Conservation (phyloP, 37 sponge, comb jelly and placozoan genomes). For the Beroe forskalii region DNA sequence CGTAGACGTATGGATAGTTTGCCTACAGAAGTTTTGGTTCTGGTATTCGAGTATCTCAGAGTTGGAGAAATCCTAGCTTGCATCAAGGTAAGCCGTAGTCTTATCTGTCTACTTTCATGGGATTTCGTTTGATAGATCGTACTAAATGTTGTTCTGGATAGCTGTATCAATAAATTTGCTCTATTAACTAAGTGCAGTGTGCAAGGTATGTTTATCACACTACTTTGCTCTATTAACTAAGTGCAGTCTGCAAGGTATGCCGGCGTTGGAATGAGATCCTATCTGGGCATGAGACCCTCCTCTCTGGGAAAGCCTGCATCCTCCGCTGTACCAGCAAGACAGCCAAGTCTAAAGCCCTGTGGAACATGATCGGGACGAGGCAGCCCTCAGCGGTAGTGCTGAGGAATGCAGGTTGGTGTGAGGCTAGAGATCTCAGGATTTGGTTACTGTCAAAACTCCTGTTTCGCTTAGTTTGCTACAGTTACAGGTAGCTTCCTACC, state of each 20-base stretch:
- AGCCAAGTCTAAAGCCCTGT: conserved; percentile 9
- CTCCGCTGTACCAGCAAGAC: conserved; percentile 37
- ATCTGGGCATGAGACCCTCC: conserved; percentile 38
- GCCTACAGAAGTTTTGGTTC: conserved; percentile 11
- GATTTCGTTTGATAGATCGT: no score
- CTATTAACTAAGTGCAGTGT: neutral
- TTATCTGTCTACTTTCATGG: no score
- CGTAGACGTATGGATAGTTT: conserved; percentile 24
- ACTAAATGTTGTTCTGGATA: no score
- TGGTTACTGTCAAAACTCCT: no score
- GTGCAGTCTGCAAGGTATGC: conserved; percentile 12
- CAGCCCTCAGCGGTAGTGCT: conserved; percentile 9
- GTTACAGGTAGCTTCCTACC: no score
- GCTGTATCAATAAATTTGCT: neutral
- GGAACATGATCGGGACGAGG: conserved; percentile 25
- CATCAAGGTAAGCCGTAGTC: neutral
- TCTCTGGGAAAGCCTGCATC: conserved; percentile 23
- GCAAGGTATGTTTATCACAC: neutral
- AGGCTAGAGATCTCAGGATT: no score
- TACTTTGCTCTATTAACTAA: neutral
- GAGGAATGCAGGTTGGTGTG: conserved; percentile 39
- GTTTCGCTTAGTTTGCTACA: no score
- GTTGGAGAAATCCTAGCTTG: conserved; percentile 13
- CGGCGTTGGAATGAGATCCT: conserved; percentile 45
- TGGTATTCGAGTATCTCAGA: neutral